phyloP scores from a whole-genome alignment of 2,797 vertebrate genomes.

The Echiichthys vipera region DNA sequence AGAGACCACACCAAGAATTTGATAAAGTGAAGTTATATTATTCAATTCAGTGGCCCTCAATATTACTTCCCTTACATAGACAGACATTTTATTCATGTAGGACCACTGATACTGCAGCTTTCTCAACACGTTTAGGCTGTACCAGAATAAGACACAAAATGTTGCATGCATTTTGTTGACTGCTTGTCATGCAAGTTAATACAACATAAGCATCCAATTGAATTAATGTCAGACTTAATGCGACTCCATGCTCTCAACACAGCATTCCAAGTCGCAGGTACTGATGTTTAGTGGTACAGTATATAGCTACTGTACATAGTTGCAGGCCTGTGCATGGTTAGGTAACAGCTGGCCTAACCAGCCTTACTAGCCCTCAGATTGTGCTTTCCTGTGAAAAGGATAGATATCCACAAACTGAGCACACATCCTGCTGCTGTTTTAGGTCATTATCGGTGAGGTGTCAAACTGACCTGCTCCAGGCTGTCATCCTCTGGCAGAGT shows the following conservation, averaged over 20 bases:
- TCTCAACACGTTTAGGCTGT: not conserved
- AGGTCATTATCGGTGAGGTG: slow-evolving; percentile 1
- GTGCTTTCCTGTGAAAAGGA: not conserved
- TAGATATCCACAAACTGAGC: not conserved
- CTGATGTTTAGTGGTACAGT: not conserved
- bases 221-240: not conserved
- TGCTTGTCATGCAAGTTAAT: not conserved
- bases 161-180: not conserved
- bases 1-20: not conserved
- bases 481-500: slow-evolving; percentile 92
- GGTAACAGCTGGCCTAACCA: slow-evolving; percentile 48
- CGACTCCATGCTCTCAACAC: not conserved
- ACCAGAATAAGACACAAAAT: not conserved
- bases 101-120: not conserved
- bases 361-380: not conserved
- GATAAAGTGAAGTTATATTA: not conserved
- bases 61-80: not conserved
- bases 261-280: not conserved
- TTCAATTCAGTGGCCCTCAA: not conserved
- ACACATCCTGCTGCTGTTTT: no score
- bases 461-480: slow-evolving; percentile 92
- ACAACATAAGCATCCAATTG: not conserved
- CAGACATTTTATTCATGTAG: not conserved
- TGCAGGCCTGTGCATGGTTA: slow-evolving; percentile 61
- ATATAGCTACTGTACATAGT: slow-evolving; percentile 9